These are phyloP conservation scores for Ryuthela nishihirai DNA, from an alignment of 2,888 invertebrate genomes.

Conservation along the genomic window DNA sequence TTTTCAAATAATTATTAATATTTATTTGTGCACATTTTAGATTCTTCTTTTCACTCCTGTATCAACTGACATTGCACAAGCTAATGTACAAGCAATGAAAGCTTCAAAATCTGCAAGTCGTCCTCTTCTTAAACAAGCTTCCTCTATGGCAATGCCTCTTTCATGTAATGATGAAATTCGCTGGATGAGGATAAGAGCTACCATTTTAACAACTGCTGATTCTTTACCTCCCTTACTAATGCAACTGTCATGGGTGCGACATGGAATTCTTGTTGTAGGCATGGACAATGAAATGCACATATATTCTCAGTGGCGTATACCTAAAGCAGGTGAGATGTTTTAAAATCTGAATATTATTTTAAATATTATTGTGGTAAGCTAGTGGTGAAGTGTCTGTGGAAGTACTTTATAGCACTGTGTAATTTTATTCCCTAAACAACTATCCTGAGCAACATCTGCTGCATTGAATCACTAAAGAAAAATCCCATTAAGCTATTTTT, in stretches of 20 bases:
- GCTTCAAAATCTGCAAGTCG: slow-evolving; percentile 61
- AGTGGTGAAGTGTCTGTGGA: too few species aligned
- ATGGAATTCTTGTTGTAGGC: slow-evolving; percentile 95
- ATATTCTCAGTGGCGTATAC: slow-evolving; percentile 83
- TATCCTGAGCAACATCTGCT: too few species aligned
- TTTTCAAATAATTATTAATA: not conserved
- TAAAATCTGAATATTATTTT: too few species aligned
- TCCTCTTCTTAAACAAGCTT: slow-evolving; percentile 82
- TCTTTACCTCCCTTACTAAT: slow-evolving; percentile 94
- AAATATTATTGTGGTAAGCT: too few species aligned
- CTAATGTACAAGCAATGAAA: slow-evolving; percentile 72
- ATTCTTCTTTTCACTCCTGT: slow-evolving; percentile 89
- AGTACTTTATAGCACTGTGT: too few species aligned
- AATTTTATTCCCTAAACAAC: too few species aligned
- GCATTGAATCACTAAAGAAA: too few species aligned
- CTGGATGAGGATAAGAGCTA: slow-evolving; percentile 92
- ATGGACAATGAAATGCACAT: slow-evolving; percentile 99
- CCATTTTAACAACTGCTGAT: slow-evolving; percentile 88
- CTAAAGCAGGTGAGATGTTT: slow-evolving; percentile 11
- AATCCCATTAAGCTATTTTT: too few species aligned
- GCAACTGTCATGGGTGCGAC: slow-evolving; percentile 98
- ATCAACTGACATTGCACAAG: slow-evolving; percentile 89
- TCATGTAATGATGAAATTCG: slow-evolving; percentile 82
- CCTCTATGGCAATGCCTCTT: slow-evolving; percentile 81
- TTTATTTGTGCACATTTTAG: slow-evolving; percentile 44